Conservation (phyloP, 2,888 invertebrate genomes). For the Eucera pruinosa region DNA sequence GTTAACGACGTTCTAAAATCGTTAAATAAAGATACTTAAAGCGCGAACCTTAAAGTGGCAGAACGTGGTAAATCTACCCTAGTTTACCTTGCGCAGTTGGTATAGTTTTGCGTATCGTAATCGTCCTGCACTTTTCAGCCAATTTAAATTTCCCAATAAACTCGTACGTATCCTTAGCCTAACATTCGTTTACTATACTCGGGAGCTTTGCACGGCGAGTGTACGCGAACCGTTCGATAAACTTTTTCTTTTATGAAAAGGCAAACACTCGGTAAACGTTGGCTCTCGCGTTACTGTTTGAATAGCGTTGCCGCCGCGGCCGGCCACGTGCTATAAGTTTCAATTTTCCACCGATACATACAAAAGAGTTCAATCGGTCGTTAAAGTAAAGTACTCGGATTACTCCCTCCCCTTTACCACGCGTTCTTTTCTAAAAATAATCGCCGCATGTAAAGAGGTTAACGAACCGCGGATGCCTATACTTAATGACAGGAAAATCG, state of each 20-base stretch:
- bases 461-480: slow-evolving; percentile 42
- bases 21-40: no score
- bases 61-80: no score
- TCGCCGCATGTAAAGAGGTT: slow-evolving; percentile 37
- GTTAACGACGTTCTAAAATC: no score
- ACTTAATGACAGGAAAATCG: slow-evolving; percentile 44
- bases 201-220: no score
- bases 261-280: not conserved
- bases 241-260: not conserved
- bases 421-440: slow-evolving; percentile 36
- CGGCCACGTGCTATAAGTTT: slow-evolving; percentile 5
- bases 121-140: no score
- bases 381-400: slow-evolving; percentile 17
- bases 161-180: no score
- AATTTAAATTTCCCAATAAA: no score
- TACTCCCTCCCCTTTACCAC: no score
- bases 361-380: slow-evolving; percentile 11
- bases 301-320: slow-evolving; percentile 2
- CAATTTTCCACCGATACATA: slow-evolving; percentile 22
- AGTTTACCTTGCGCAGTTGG: no score
- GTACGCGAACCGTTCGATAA: slow-evolving; percentile 3
- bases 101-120: no score
- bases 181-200: no score
- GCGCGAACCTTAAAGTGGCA: no score
- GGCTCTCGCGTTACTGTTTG: slow-evolving; percentile 10